These are phyloP conservation scores for Campopleginae sp. DNA, from an alignment of 2,888 invertebrate genomes.

Conservation along the genomic window DNA sequence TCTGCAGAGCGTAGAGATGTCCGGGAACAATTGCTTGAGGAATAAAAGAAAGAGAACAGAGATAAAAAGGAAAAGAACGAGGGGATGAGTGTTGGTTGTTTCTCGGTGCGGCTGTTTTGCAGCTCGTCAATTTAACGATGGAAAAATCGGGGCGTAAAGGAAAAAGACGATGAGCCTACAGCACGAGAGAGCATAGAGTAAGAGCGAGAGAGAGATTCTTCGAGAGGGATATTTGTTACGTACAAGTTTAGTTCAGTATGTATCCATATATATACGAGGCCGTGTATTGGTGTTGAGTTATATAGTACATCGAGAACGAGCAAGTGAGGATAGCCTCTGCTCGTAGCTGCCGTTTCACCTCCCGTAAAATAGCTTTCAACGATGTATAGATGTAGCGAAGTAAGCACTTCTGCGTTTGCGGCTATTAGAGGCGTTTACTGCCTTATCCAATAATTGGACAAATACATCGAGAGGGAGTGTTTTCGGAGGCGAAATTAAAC, in stretches of 20 bases:
- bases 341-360: constrained; percentile 65
- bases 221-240: constrained; percentile 60
- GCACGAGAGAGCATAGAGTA: constrained; percentile 29
- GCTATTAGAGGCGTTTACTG: constrained; percentile 80
- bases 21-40: constrained; percentile 44
- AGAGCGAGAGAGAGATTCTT: constrained; percentile 52
- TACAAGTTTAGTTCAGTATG: constrained; percentile 9
- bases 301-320: constrained; percentile 62
- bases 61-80: constrained; percentile 21
- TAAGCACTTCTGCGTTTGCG: constrained; percentile 69
- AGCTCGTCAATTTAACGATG: constrained; percentile 67
- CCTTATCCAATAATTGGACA: constrained; percentile 82
- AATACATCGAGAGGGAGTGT: constrained; percentile 71
- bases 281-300: constrained; percentile 43
- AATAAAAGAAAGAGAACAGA: constrained; percentile 33
- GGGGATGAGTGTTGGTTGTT: constrained; percentile 41
- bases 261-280: constrained; percentile 3
- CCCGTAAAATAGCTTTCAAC: constrained; percentile 76
- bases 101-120: constrained; percentile 47
- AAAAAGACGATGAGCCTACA: constrained; percentile 63
- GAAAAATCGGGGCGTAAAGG: constrained; percentile 64
- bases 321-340: constrained; percentile 54
- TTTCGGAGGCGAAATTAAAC: constrained; percentile 28
- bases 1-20: constrained; percentile 42
- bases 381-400: constrained; percentile 72